Evolutionary conservation across 1,140 invertebrate genomes (phyloP).

Genomic region (Hermatobates lingyangjiaoensis): DNA sequence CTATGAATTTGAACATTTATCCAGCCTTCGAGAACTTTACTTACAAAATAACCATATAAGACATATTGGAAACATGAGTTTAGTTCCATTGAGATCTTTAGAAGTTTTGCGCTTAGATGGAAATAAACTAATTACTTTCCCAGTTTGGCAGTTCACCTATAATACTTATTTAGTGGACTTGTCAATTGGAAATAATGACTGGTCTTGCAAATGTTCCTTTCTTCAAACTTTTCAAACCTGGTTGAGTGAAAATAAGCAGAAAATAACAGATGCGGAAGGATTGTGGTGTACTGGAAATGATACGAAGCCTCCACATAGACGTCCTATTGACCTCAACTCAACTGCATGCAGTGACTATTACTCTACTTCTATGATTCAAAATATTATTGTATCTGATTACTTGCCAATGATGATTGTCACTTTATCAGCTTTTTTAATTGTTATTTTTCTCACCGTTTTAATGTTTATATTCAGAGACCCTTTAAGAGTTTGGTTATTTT

Average conservation of each 20-base stretch:
- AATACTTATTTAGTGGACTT: slow-evolving; percentile 51
- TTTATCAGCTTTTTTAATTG: slow-evolving; percentile 42
- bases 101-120: slow-evolving; percentile 66
- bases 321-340: slow-evolving; percentile 58
- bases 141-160: slow-evolving; percentile 62
- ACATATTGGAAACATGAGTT: slow-evolving; percentile 59
- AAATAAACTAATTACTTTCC: slow-evolving; percentile 59
- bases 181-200: slow-evolving; percentile 58
- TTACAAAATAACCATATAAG: slow-evolving; percentile 68
- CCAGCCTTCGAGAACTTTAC: slow-evolving; percentile 61
- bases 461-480: slow-evolving; percentile 68
- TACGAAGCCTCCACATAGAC: slow-evolving; percentile 43
- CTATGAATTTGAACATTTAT: slow-evolving; percentile 74
- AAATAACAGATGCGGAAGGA: slow-evolving; percentile 53
- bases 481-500: slow-evolving; percentile 68
- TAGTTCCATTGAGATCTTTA: slow-evolving; percentile 53
- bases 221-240: slow-evolving; percentile 67
- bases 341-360: slow-evolving; percentile 68
- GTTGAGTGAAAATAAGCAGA: slow-evolving; percentile 59
- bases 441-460: slow-evolving; percentile 49
- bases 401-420: slow-evolving; percentile 64
- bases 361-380: slow-evolving; percentile 60
- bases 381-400: slow-evolving; percentile 64
- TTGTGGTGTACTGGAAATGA: slow-evolving; percentile 65
- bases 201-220: slow-evolving; percentile 80